Percentiles rank a stretch among this genome's conserved stretches.
phyloP scores from a whole-genome alignment of 1,140 invertebrate species.

The Atta cephalotes region DNA sequence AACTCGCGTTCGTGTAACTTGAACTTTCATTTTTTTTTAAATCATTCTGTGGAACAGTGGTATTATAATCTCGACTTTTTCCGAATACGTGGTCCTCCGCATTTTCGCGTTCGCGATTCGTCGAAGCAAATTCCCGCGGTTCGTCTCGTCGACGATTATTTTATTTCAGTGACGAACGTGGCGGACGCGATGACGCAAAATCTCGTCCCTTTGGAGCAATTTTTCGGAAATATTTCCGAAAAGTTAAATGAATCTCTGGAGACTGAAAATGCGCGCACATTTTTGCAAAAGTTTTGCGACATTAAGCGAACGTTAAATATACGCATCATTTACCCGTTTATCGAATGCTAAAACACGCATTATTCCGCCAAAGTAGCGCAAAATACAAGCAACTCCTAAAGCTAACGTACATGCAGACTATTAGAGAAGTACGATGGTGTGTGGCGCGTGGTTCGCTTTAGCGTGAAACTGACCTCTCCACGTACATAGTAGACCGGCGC shows the following conservation, averaged over 20 bases:
- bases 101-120: conserved; percentile 21
- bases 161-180: conserved; percentile 5
- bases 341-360: conserved; percentile 65
- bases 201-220: neutral
- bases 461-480: conserved; percentile 75
- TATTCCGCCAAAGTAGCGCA: conserved; percentile 43
- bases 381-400: conserved; percentile 45
- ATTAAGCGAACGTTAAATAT: conserved; percentile 28
- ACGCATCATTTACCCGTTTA: conserved; percentile 27
- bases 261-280: neutral
- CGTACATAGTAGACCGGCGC: conserved; percentile 60
- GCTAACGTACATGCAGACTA: conserved; percentile 30
- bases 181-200: neutral
- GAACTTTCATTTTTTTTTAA: conserved; percentile 33
- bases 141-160: conserved; percentile 39
- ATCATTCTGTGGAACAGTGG: conserved; percentile 21
- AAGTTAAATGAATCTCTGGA: neutral
- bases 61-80: conserved; percentile 22
- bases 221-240: neutral
- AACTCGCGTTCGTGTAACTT: conserved; percentile 36
- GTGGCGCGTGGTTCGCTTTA: conserved; percentile 67
- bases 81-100: neutral
- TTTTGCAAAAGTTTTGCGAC: conserved; percentile 1
- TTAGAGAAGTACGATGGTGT: conserved; percentile 53
- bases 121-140: neutral